A percentile compares a stretch with the other conserved stretches of the same genome.
Conservation (phyloP, 2,888 invertebrate species). For the Trichogramma evanescens region DNA sequence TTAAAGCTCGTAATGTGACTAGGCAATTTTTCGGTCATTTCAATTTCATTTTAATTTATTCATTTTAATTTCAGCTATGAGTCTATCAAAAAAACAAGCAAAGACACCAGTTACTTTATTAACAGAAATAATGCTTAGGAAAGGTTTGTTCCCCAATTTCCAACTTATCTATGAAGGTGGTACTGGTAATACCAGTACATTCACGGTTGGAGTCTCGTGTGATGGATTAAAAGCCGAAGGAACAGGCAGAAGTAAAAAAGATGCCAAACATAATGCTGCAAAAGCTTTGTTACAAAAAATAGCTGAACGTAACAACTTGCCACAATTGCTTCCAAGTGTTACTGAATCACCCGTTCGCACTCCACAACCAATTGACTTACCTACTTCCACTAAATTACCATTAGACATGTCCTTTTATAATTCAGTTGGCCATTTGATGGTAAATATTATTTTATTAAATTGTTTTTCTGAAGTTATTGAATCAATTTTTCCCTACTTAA, state of each 20-base stretch:
- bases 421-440: conserved; percentile 40
- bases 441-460: conserved; percentile 18
- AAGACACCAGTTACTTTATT: conserved; percentile 63
- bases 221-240: conserved; percentile 37
- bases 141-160: conserved; percentile 52
- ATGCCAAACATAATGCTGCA: conserved; percentile 47
- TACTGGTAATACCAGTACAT: conserved; percentile 43
- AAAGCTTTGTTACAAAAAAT: conserved; percentile 40
- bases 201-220: conserved; percentile 41
- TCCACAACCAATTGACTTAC: conserved; percentile 26
- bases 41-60: too few relatives aligned
- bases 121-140: conserved; percentile 60
- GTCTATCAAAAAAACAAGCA: background rate
- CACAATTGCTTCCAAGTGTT: conserved; percentile 36
- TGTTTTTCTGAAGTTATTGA: background rate
- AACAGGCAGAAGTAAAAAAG: conserved; percentile 45
- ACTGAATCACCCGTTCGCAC: conserved; percentile 33
- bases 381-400: conserved; percentile 26
- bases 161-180: conserved; percentile 42
- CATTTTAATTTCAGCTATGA: too few relatives aligned
- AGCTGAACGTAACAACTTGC: conserved; percentile 31
- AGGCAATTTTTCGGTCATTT: too few relatives aligned
- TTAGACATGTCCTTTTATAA: conserved; percentile 36
- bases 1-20: too few relatives aligned
- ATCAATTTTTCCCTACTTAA: too few relatives aligned